Percentiles rank a stretch among this genome's conserved stretches.
Evolutionary conservation across 2,888 invertebrate species (phyloP).

Genomic region (Nephrotoma appendiculata): DNA sequence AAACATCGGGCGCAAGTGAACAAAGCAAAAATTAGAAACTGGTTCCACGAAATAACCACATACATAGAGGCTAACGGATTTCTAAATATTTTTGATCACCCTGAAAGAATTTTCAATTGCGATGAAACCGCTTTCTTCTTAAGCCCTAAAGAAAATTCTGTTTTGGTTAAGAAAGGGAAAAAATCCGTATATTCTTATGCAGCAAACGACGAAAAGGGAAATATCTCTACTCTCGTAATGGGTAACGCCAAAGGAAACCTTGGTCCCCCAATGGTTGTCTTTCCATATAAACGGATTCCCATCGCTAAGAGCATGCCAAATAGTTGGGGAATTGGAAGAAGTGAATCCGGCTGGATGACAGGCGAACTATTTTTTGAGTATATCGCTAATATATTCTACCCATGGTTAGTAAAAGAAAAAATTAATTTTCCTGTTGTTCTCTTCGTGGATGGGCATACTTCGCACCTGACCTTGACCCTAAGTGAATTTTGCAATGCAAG

Average conservation of each 20-base stretch:
- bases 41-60: neutral
- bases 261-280: neutral
- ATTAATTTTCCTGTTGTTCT: too few species aligned
- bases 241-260: neutral
- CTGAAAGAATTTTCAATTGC: neutral
- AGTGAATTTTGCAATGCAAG: neutral
- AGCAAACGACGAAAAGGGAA: slow-evolving; percentile 3
- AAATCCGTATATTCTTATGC: neutral
- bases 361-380: slow-evolving; percentile 1
- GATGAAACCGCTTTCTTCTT: slow-evolving; percentile 1
- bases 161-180: neutral
- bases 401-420: neutral
- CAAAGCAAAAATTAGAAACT: neutral
- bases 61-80: neutral
- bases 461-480: neutral
- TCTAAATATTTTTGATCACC: neutral
- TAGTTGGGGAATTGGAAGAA: slow-evolving; percentile 25
- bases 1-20: neutral
- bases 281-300: neutral
- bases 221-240: neutral
- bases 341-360: slow-evolving; percentile 12
- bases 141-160: neutral
- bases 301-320: neutral
- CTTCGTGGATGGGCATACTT: too few species aligned
- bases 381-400: neutral